A percentile compares a stretch with the other conserved stretches of the same genome.
Evolutionary conservation across 2,797 vertebrate genomes (phyloP).

Genomic region (Hephaestus fuliginosus): DNA sequence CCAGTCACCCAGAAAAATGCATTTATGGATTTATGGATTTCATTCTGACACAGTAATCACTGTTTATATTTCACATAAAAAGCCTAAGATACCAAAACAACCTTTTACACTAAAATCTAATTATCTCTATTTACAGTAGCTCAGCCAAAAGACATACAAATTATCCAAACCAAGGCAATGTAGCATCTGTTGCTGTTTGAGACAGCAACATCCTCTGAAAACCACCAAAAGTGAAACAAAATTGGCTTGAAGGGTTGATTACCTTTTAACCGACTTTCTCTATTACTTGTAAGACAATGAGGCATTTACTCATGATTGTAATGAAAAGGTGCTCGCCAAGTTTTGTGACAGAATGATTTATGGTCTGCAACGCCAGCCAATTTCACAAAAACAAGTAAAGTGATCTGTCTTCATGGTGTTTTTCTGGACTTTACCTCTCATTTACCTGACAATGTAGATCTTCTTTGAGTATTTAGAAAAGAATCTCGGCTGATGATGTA

Average conservation of each 20-base stretch:
- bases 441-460: not conserved
- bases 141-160: constrained; percentile 31
- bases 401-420: not conserved
- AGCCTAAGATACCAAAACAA: constrained; percentile 22
- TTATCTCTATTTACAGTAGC: constrained; percentile 15
- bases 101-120: constrained; percentile 1
- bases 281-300: constrained; percentile 28
- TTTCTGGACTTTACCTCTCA: not conserved
- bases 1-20: constrained; percentile 25
- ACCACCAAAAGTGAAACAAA: constrained; percentile 16
- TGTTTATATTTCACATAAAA: constrained; percentile 30
- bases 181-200: constrained; percentile 22
- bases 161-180: constrained; percentile 21
- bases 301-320: constrained; percentile 30
- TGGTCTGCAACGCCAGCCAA: constrained; percentile 18
- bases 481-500: constrained; percentile 11
- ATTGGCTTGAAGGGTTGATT: constrained; percentile 25
- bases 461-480: not conserved
- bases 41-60: constrained; percentile 26
- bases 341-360: constrained; percentile 54
- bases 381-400: not conserved
- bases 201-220: not conserved
- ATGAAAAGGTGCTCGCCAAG: constrained; percentile 19
- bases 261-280: constrained; percentile 13
- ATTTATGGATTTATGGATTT: constrained; percentile 34